Conservation (phyloP, 2,888 invertebrate genomes). For the Drosophila histrio region DNA sequence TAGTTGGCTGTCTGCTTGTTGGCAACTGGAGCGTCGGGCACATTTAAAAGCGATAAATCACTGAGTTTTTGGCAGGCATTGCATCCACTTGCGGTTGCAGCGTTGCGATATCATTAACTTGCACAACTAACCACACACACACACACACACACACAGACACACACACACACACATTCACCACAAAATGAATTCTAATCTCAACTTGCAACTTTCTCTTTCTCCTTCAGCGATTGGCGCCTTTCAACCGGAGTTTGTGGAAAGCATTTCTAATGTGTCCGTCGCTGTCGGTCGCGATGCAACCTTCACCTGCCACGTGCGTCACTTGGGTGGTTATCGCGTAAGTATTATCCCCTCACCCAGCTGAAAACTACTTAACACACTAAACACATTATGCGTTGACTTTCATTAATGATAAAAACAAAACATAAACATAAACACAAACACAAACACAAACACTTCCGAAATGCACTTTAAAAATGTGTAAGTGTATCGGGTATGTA, state of each 20-base stretch:
- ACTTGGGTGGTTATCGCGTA: conserved; percentile 95
- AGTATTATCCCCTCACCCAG: conserved; percentile 82
- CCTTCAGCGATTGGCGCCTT: conserved; percentile 88
- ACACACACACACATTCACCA: conserved; percentile 22
- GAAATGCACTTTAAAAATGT: not conserved
- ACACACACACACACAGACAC: conserved; percentile 13
- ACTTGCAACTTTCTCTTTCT: conserved; percentile 15
- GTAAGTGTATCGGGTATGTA: conserved; percentile 10
- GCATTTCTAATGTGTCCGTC: conserved; percentile 92
- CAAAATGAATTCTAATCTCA: conserved; percentile 58
- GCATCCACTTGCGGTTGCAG: conserved; percentile 12
- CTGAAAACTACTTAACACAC: not conserved
- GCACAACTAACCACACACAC: conserved; percentile 47
- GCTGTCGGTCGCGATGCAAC: conserved; percentile 94
- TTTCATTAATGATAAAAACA: conserved; percentile 43
- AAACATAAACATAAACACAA: not conserved
- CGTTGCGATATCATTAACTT: conserved; percentile 71
- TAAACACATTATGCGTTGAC: conserved; percentile 23
- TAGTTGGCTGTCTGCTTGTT: conserved; percentile 22
- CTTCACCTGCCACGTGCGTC: conserved; percentile 93
- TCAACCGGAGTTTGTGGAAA: conserved; percentile 93
- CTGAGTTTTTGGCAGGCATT: conserved; percentile 69
- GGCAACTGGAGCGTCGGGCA: conserved; percentile 61
- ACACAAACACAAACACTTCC: not conserved
- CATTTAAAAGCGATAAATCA: conserved; percentile 76